phyloP scores from a whole-genome alignment of 2,797 vertebrate genomes.

The Gallinago stenura region DNA sequence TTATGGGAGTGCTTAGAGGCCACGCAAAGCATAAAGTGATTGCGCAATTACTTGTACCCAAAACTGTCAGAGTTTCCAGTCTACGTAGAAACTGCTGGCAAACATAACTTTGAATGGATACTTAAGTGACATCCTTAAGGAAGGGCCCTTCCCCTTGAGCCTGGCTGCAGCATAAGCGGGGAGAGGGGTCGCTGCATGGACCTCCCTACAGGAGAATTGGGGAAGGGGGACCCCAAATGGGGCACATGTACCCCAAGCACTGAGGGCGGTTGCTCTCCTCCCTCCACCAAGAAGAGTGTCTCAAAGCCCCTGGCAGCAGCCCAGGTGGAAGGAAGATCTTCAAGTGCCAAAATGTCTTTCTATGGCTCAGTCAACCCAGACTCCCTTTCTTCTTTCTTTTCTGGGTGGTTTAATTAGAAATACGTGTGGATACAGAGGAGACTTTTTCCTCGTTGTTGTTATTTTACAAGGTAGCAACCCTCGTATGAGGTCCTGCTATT shows the following conservation, averaged over 20 bases:
- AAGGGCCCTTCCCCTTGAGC: neutral
- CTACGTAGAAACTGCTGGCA: neutral
- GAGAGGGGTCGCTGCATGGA: neutral
- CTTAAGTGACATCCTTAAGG: neutral
- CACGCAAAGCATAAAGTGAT: neutral
- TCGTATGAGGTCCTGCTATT: neutral
- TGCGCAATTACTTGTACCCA: neutral
- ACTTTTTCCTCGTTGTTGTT: neutral
- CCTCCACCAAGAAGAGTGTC: neutral
- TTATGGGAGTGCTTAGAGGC: neutral
- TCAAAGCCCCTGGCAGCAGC: neutral
- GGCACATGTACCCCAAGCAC: rapidly evolving
- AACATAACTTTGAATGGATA: neutral
- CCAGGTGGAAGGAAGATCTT: neutral
- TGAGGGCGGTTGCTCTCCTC: neutral
- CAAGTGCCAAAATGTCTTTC: neutral
- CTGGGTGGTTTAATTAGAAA: neutral
- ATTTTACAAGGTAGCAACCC: neutral
- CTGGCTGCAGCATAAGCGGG: rapidly evolving
- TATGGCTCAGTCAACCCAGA: neutral
- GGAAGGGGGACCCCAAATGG: neutral
- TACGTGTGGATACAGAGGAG: neutral
- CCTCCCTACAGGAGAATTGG: rapidly evolving
- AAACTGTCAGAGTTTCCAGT: neutral
- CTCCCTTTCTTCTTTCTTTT: neutral